Percentiles rank a stretch among this genome's conserved stretches.
Conservation (phyloP, 2,888 invertebrate species). For the Catotricha subobsoleta region DNA sequence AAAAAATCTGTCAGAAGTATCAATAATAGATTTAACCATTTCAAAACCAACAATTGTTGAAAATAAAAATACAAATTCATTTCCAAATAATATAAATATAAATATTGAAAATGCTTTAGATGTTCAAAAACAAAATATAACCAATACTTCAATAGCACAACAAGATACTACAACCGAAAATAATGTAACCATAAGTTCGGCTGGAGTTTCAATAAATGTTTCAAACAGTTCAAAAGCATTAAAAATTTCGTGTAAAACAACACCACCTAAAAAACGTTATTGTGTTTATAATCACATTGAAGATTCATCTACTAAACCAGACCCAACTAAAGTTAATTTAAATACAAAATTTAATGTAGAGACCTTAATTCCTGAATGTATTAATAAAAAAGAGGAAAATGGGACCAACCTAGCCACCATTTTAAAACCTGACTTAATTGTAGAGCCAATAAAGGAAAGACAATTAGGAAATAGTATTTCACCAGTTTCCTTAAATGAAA, state of each 20-base stretch:
- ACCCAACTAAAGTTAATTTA: neutral
- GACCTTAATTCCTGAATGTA: neutral
- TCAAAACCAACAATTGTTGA: slow-evolving; percentile 16
- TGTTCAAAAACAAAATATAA: neutral
- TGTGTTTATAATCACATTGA: slow-evolving; percentile 4
- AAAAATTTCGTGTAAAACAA: slow-evolving; percentile 12
- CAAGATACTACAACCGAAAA: neutral
- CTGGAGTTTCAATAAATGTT: slow-evolving; percentile 13
- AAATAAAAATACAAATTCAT: slow-evolving; percentile 23
- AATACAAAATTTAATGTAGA: neutral
- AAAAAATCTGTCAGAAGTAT: neutral
- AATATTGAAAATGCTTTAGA: slow-evolving; percentile 10
- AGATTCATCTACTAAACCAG: neutral
- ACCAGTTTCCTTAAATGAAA: neutral
- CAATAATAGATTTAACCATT: slow-evolving; percentile 17
- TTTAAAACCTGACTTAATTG: too few relatives aligned
- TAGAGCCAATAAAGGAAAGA: neutral
- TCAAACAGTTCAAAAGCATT: slow-evolving; percentile 10
- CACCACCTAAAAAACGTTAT: slow-evolving; percentile 12
- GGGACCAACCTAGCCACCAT: neutral
- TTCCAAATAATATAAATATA: slow-evolving; percentile 13
- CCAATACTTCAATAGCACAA: neutral
- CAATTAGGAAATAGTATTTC: neutral
- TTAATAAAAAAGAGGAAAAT: neutral
- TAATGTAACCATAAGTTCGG: slow-evolving; percentile 7